Base-by-base conservation (phyloP, 2,888 invertebrate genomes). In the Magallana nippona region DNA sequence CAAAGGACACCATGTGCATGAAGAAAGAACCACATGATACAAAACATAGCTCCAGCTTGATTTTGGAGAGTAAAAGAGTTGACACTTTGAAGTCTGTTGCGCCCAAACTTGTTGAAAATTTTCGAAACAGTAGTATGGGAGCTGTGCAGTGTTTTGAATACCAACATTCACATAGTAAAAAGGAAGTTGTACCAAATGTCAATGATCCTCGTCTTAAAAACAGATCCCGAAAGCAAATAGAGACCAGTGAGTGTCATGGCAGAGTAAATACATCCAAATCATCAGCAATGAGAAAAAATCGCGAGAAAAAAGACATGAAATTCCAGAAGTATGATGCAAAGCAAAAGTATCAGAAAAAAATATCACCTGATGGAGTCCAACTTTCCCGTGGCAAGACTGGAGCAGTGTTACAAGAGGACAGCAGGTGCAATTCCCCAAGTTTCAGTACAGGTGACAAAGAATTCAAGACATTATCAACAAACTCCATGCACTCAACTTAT, bases 271-370 rank as follows among this genome's bases (percentile, higher is more conserved):
- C 22, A 71, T 71, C 15, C 27, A 2, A 13, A 27, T 22, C 32
- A 71, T 71, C 71, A 71, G 32, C 15, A 27, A 5, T 15, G 13
- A 15, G 27, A 27, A 27, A 27, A 15, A 11, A 22, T 13, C 13
- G 15, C 5, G 71, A 27, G 71, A 71, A 27, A 27, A 71, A 13
- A 13, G 22, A 22, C 71, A 3, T 44, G 8, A 44, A 44, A 44
- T 44, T 44, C 44, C 63, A 63, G 13, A 63, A 22, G 32, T 71
- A 27, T 27, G 71, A 71, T 71, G 71, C 71, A 71, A 71, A 71
- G 22, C 71, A 27, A 13, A 71, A 71, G 22, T 13, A 11, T 27
- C 15, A 27, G 15, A 27, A 27, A 11, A 71, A 71, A 71, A 71
- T 32, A 27, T 71, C 71, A 27, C 71, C 71, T 5, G 27, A 71